Evolutionary conservation across 2,888 invertebrate species (phyloP), one percentile per base, ranked within the genome.

Genomic region (Xanthorhoe designata): DNA sequence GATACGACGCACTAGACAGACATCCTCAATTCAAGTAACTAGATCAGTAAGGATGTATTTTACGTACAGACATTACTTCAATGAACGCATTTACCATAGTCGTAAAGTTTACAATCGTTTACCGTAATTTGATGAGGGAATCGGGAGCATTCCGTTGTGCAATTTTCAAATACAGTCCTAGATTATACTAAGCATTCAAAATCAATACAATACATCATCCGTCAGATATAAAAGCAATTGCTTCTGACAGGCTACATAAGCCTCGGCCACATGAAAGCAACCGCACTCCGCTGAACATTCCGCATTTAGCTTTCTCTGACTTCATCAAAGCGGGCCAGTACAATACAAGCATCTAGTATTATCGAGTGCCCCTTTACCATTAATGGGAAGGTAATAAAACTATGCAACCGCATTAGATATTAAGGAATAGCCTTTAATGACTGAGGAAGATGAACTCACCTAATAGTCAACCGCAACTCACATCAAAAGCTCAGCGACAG

Each of bases 261-360:
- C 83, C 82, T 84, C 77, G 72, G 77, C 83, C 80, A 80, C 81
- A 85, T 83, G 85, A 88, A 87, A 86, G 87, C 80, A 78, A 80
- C 84, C 84, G 80, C 84, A 80, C 78, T 70, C 82, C 82, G 47
- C 77, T 66, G 70, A 76, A 74, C 78, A 77, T 77, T 79, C 75
- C 79, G 75, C 77, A 68, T 76, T 78, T 75, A 83, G 86, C 88
- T 88, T 88, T 88, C 88, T 84, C 86, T 80, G 71, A 60, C 19
- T 58, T 68, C 77, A 81, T 81, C 81, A 75, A 72, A 76, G 73
- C 73, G 75, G 69, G 72, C 70, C 69, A 78, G 76, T 78, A 35
- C 47, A 53, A 38, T 78, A 35, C 47, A 53, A 38, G 45, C 52
- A 42, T 45, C 65, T 53, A 50, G 78, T 79, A 61, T 64, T 71